phyloP scores from a whole-genome alignment of 2,797 vertebrate species.

The Pelobates cultripes region DNA sequence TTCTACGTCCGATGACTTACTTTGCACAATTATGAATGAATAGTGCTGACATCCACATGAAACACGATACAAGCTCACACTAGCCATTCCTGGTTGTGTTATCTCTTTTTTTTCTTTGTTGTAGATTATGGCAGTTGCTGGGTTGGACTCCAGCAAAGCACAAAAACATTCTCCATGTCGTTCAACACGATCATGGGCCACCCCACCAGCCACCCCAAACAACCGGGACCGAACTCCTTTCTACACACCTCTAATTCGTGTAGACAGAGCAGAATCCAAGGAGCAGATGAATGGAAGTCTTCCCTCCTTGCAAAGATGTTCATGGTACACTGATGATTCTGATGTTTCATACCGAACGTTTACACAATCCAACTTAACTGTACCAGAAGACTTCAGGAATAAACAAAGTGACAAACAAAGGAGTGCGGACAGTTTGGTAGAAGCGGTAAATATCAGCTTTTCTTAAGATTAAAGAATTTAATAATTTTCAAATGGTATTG shows the following conservation, averaged over 20 bases:
- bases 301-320: constrained; percentile 89
- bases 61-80: too few species aligned
- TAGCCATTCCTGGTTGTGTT: too few species aligned
- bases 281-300: constrained; percentile 85
- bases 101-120: constrained; percentile 27
- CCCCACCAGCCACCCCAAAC: constrained; percentile 90
- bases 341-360: constrained; percentile 89
- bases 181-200: constrained; percentile 95
- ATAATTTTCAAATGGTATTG: too few species aligned
- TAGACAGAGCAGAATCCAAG: constrained; percentile 83
- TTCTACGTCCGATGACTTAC: too few species aligned
- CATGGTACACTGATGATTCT: constrained; percentile 96
- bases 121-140: constrained; percentile 98
- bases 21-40: too few species aligned
- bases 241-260: constrained; percentile 92
- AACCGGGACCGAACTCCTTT: constrained; percentile 87
- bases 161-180: constrained; percentile 92
- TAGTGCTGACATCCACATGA: too few species aligned
- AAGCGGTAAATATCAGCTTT: constrained; percentile 83
- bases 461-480: too few species aligned
- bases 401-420: constrained; percentile 95
- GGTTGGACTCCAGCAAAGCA: constrained; percentile 93
- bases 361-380: constrained; percentile 89
- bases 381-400: constrained; percentile 87
- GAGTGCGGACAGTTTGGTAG: constrained; percentile 95